Percentiles rank a stretch among this genome's conserved stretches.
Conservation (phyloP, 2,797 vertebrate genomes). For the Premnoplex brunnescens region DNA sequence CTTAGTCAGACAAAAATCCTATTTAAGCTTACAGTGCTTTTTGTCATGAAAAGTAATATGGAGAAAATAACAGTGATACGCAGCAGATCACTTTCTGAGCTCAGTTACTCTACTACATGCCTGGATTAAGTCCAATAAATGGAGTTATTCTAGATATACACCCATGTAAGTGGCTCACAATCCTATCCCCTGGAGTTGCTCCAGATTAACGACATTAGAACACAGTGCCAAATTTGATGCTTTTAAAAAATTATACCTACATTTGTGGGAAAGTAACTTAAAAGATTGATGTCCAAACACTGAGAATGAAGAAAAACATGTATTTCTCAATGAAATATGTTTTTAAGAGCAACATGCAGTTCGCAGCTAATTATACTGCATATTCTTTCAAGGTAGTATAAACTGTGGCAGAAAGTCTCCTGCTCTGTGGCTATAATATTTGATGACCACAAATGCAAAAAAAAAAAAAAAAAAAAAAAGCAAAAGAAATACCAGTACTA, state of each 20-base stretch:
- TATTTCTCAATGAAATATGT: background rate
- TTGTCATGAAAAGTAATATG: background rate
- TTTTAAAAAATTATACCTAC: background rate
- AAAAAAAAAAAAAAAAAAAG: background rate
- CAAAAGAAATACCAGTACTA: background rate
- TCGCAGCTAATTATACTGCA: background rate
- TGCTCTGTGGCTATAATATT: background rate
- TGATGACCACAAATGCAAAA: background rate
- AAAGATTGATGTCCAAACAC: background rate
- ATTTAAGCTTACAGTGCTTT: conserved; percentile 2
- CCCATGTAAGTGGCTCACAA: conserved; percentile 49
- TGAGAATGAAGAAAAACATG: background rate
- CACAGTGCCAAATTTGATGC: background rate
- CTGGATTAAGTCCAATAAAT: conserved; percentile 53
- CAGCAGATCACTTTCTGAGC: conserved; percentile 22
- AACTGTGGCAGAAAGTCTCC: conserved; percentile 4
- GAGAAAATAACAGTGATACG: background rate
- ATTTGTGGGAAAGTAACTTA: background rate
- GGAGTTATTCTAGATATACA: conserved; percentile 54
- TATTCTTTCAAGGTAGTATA: background rate
- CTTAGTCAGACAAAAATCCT: conserved; percentile 30
- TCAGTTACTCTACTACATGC: conserved; percentile 29
- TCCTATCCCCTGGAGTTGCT: conserved; percentile 31
- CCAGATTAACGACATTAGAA: conserved; percentile 25
- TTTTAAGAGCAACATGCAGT: background rate